A percentile compares a stretch with the other conserved stretches of the same genome.
Conservation (phyloP, 1,140 invertebrate species). For the Harlomillsia oculata region DNA sequence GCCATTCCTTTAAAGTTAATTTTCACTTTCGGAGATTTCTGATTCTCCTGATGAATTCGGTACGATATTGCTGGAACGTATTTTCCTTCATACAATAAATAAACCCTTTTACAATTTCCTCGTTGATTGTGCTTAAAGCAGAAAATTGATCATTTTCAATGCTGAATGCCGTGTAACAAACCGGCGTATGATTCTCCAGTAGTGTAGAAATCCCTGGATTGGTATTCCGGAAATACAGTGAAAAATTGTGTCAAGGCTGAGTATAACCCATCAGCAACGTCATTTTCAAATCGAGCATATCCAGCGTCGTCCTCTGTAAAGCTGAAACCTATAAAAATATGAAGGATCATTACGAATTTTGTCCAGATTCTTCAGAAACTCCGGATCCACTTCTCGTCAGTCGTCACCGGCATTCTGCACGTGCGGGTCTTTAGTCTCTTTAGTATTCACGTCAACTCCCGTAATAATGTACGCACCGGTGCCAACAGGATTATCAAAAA, state of each 20-base stretch:
- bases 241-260: constrained; percentile 61
- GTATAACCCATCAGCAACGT: constrained; percentile 58
- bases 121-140: no score
- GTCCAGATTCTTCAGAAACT: no score
- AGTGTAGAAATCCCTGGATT: constrained; percentile 59
- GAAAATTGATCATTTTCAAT: no score
- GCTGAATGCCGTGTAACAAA: constrained; percentile 30
- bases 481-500: constrained; percentile 48
- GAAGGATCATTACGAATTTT: not conserved
- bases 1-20: constrained; percentile 41
- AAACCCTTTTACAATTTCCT: no score
- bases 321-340: constrained; percentile 51
- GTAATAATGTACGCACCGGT: constrained; percentile 39
- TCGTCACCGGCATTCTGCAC: no score
- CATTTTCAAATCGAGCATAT: constrained; percentile 53
- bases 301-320: constrained; percentile 56
- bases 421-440: no score
- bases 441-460: no score
- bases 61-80: constrained; percentile 67
- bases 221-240: constrained; percentile 56
- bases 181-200: constrained; percentile 82
- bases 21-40: not conserved
- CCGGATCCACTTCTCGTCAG: no score
- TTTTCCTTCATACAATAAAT: constrained; percentile 40
- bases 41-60: constrained; percentile 60